Base-by-base conservation (phyloP, 2,888 invertebrate species). In the Brachyptera putata region DNA sequence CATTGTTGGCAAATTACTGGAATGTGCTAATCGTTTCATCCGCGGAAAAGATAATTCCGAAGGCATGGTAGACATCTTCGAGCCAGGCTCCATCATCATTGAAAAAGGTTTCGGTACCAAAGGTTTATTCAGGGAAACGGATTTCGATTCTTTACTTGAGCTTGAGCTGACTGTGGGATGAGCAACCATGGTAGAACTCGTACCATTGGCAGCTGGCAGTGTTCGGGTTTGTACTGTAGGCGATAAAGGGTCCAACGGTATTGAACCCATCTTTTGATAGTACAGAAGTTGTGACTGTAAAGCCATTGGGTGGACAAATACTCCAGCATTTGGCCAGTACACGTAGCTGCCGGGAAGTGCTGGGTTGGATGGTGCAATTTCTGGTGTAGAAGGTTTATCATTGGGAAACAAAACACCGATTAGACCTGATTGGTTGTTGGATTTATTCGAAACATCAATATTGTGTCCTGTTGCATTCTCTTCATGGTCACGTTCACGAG, bases 281-380 rank as follows among this genome's bases (percentile, higher is more conserved):
- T 89, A 89, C 37, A 89, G 73, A 13, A 87, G 76, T 66, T 87
- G 84, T 1, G 86, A 84, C 66, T 86, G 86, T 43, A 87, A 70
- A 0, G 87, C 86, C 72, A 88, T 77, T 0, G 90, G 89, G 64
- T 89, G 87, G 65, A 89, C 81, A 67, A 87, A 84, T 0, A 87
- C 79, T 0, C 85, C 86, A 0, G 84, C 82, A 66, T 83, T 82
- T 0, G 85, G 86, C 86, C 87, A 87, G 69, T 84, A 86, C 22
- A 85, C 83, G 69, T 83, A 84, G 0, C 84, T 65, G 18, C 63
- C 64, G 13, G 63, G 60, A 1, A 61, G 49, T 34, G 59, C 37
- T 16, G 59, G 13, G 36, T 14, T 53, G 2, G 43, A 43, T 9
- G 18, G 21, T 2, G 46, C 7, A 11, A 21, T 46, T 7, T 46